Conservation (phyloP, 2,888 invertebrate genomes). For the Hemistola chrysoprasaria region DNA sequence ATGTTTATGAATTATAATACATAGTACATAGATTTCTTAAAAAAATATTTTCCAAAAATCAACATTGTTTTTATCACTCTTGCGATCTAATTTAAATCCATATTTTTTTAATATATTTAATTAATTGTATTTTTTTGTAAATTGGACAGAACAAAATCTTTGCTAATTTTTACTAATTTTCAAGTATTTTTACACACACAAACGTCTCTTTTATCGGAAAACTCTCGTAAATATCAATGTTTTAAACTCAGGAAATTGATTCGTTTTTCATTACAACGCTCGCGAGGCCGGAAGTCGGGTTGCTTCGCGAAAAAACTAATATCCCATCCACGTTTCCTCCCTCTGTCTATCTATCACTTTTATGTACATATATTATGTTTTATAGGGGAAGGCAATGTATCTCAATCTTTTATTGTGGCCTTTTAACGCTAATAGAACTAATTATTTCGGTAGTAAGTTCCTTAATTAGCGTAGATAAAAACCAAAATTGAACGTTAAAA, state of each 20-base stretch:
- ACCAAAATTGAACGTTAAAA: no score
- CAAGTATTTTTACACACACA: no score
- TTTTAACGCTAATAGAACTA: background rate
- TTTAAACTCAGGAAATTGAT: constrained; percentile 59
- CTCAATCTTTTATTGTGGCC: constrained; percentile 14
- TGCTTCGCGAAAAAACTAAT: constrained; percentile 73
- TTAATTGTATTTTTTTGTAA: no score
- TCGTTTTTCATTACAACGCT: constrained; percentile 73
- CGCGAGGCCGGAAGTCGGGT: constrained; percentile 56
- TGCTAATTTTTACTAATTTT: no score
- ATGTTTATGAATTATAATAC: no score
- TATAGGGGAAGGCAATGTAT: constrained; percentile 10
- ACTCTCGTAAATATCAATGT: constrained; percentile 32
- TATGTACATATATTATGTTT: constrained; percentile 16
- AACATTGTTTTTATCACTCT: no score
- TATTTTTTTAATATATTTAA: no score
- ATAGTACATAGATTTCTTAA: no score
- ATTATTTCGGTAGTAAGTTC: background rate
- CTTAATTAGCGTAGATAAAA: background rate
- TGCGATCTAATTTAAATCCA: no score
- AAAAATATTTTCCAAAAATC: no score
- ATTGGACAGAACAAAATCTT: no score
- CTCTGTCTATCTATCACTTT: constrained; percentile 38
- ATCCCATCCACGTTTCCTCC: constrained; percentile 70
- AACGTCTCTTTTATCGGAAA: no score